Evolutionary conservation across 2,113 vertebrate species (phyloP), one percentile per base, ranked within the genome.

Genomic region (Nanorana parkeri): DNA sequence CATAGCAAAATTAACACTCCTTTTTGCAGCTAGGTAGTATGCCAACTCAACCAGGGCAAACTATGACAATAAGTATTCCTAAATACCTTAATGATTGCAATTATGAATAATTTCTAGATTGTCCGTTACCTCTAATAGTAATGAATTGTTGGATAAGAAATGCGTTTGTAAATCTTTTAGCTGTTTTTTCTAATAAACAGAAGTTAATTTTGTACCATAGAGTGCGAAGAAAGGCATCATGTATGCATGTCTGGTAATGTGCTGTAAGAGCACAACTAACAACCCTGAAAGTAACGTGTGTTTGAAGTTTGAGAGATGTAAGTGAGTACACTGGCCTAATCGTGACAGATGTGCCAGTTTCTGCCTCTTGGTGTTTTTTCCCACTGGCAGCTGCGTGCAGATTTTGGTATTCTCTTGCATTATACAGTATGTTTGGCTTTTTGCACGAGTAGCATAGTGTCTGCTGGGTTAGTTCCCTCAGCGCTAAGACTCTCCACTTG

Each of bases 381-480:
- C 77, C 77, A 79, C 52, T 60, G 66, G 66, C 77, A 79, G 77
- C 77, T 79, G 77, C 24, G 51, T 54, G 4, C 77, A 79, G 77
- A 32, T 68, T 79, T 79, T 36, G 54, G 28, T 68, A 23, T 68
- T 79, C 29, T 79, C 54, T 68, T 41, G 54, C 52, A 79, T 79
- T 79, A 68, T 66, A n/a, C n/a, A n/a, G n/a, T n/a, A 79, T 79
- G 29, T 67, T 79, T 69, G 51, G 77, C 65, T 79, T 68, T 36
- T 60, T 41, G 21, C 23, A 17, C 28, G 52, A 64, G 71, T 65
- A 66, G 47, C 69, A 55, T 74, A 41, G 55, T 54, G 79, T 58
- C 28, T 71, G 21, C 19, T 69, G 78, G 52, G 68, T 63, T 52
- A 64, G 55, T 61, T 71, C 80, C 69, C 55, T 32, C 20, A 11